Evolutionary conservation across 2,797 vertebrate genomes (phyloP), one percentile per base, ranked within the genome.

Genomic region (Megalops cyprinoides): DNA sequence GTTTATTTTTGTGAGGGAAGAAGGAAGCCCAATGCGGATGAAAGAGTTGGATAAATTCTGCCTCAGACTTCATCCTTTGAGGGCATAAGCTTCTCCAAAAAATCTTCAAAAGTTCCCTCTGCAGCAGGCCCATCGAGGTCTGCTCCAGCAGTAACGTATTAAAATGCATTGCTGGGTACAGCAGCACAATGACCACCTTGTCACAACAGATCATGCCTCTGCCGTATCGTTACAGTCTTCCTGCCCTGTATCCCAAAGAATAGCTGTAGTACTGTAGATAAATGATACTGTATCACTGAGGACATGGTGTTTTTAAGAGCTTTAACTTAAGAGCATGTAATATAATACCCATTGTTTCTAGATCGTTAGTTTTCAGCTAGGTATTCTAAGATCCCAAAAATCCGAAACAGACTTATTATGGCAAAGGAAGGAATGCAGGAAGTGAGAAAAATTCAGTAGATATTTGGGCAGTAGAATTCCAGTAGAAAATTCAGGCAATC

Each of bases 1-100:
- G 46, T 79, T 79, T 71, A 28, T 65, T 39, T 76, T 67, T 65
- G 44, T 53, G 79, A 76, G 67, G 56, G 73, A 34, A 58, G 28
- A 65, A 62, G 46, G 74, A 81, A 76, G 60, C 48, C 48, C 44
- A 34, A 53, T 48, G 31, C 25, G 15, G 58, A 81, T 81, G 56
- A 67, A 81, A 81, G 25, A 75, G 55, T 62, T 76, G 56, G 60
- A 48, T 39, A 76, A 76, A 65, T 49, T 48, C 44, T 65, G 74
- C 28, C 58, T 67, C 60, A 31, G 55, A 74, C 56, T 81, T 44
- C n/a, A 37, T 76, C n/a, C 18, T 53, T 65, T 76, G 25, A n/a
- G 56, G 56, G 23, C 73, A 65, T 44, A 49, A 75, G 55, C 31
- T 18, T 75, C 31, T 62, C 71, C 20, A 25, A n/a, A 34, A 55